Base-by-base conservation (phyloP, 2,113 vertebrate species). In the Neogobius melanostomus region DNA sequence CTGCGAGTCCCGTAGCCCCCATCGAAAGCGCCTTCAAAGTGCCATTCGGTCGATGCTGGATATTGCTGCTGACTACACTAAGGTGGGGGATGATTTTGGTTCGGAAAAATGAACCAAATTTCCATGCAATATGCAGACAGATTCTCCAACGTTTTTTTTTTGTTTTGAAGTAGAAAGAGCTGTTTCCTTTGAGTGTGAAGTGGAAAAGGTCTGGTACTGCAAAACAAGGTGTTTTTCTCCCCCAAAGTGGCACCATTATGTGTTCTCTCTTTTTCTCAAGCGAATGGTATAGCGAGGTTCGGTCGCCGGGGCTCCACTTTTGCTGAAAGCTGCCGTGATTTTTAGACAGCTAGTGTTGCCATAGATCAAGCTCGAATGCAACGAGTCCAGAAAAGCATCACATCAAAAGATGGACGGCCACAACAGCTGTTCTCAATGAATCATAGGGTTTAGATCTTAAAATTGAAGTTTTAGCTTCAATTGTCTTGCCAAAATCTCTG, bases 31-130 rank as follows among this genome's bases (percentile, higher is more conserved):
- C 74, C 71, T 9, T 71, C 75, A 80, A 75, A 80, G 77, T 85
- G 76, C 74, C 69, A 54, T 56, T 64, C 65, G 73, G 36, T 60
- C 79, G 63, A 11, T 46, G 44, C 47, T 68, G 82, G 62, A 64
- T 85, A 82, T 88, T 86, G 85, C 86, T 88, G 80, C 75, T 66
- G 49, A 49, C 11, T 51, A 16, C 46, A n/a, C 68, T 9, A 16
- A 71, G 14, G 17, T 67, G 69, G 70, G 1, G 11, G 10, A 80
- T 69, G 73, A 6, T 8, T 65, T 10, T 12, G 69, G 74, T 75
- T 76, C 65, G 11, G 16, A 66, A 67, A 77, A 66, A 14, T 42
- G 53, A 52, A 72, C 50, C 56, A 50, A 2, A 36, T 66, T 63
- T 28, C 64, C 77, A 77, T 84, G 82, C 82, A 71, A 66, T 11